Percentiles rank a stretch among this genome's conserved stretches.
Evolutionary conservation across 2,888 invertebrate genomes (phyloP).

Genomic region (Lysandra bellargus): DNA sequence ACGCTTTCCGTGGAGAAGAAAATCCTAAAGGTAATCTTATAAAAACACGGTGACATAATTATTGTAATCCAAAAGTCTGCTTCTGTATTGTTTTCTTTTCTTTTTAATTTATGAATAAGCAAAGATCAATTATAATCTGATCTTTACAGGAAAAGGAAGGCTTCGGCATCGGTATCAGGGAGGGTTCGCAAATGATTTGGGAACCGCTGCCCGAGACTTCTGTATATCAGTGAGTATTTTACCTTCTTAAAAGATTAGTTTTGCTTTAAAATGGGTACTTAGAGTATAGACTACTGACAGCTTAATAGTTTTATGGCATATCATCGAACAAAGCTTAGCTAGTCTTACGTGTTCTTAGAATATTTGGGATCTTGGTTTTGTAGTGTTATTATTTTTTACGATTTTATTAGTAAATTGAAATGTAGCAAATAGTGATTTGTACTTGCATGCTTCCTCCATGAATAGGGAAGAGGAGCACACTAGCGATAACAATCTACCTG

Average conservation of each 20-base stretch:
- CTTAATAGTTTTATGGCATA: constrained; percentile 9
- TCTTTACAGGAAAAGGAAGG: constrained; percentile 84
- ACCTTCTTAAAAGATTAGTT: neutral
- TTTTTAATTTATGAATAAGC: constrained; percentile 45
- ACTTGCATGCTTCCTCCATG: constrained; percentile 76
- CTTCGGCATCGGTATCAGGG: constrained; percentile 83
- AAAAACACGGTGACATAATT: neutral
- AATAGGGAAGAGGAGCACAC: constrained; percentile 61
- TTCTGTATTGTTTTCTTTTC: neutral
- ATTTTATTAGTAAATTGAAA: constrained; percentile 35
- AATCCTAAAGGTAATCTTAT: constrained; percentile 85
- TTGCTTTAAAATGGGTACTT: neutral
- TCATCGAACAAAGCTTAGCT: neutral
- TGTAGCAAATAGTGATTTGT: constrained; percentile 68
- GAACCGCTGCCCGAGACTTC: constrained; percentile 70
- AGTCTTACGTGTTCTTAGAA: neutral
- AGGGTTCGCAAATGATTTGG: constrained; percentile 84
- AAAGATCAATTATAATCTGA: neutral
- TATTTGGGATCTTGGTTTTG: constrained; percentile 15
- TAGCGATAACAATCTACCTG: constrained; percentile 65
- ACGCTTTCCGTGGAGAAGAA: constrained; percentile 94
- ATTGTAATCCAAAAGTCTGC: neutral
- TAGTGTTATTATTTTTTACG: constrained; percentile 22
- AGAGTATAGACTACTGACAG: neutral
- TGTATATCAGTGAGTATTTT: constrained; percentile 58